A percentile compares a stretch with the other conserved stretches of the same genome.
Evolutionary conservation across 2,113 vertebrate genomes (phyloP).

Genomic region (Choloepus hoffmanni): DNA sequence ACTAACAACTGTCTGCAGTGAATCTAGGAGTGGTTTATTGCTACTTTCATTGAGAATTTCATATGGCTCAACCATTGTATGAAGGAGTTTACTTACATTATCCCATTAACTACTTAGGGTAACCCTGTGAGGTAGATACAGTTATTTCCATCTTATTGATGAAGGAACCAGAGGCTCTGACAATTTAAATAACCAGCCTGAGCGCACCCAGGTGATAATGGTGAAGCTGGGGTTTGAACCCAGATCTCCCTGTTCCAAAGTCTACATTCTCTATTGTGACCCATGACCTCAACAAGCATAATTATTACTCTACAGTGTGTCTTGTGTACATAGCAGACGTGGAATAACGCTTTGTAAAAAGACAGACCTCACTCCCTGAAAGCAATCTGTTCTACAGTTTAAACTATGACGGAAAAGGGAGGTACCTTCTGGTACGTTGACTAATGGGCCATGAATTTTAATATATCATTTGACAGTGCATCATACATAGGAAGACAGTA

Average conservation of each 20-base stretch:
- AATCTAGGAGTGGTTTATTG: neutral
- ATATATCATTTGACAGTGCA: neutral
- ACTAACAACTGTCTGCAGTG: neutral
- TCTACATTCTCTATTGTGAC: neutral
- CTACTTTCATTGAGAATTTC: neutral
- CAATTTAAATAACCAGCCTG: neutral
- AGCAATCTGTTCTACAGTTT: neutral
- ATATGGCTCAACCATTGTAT: neutral
- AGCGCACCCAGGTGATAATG: neutral
- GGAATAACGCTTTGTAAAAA: neutral
- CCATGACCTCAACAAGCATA: too few relatives aligned
- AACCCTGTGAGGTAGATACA: neutral
- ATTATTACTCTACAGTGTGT: neutral
- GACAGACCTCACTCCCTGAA: neutral
- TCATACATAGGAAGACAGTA: neutral
- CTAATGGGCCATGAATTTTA: neutral
- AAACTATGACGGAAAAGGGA: neutral
- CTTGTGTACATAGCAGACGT: neutral
- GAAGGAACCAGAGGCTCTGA: neutral
- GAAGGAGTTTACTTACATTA: neutral
- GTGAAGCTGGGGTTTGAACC: neutral
- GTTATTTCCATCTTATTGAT: neutral
- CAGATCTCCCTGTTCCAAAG: neutral
- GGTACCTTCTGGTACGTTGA: neutral
- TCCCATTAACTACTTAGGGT: neutral